Evolutionary conservation across 2,888 invertebrate species (phyloP).

Genomic region (Gymnocheta viridis): DNA sequence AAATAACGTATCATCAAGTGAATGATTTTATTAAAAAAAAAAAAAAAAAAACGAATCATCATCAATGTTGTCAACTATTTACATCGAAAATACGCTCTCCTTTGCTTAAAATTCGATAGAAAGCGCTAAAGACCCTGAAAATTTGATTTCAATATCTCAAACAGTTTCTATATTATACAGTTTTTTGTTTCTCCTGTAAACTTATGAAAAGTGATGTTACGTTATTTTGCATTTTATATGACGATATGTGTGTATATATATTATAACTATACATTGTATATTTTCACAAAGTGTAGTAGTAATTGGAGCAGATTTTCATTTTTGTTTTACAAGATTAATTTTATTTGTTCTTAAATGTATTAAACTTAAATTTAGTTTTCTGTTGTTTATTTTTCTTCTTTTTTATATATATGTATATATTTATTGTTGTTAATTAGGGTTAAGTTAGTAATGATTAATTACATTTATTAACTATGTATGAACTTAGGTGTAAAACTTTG

Average conservation of each 20-base stretch:
- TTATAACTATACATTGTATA: conserved; percentile 5
- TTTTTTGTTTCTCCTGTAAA: no score
- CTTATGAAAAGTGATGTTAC: no score
- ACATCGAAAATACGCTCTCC: no score
- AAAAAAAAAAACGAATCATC: no score
- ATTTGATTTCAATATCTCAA: no score
- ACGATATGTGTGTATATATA: neutral
- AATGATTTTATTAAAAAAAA: no score
- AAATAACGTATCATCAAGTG: no score
- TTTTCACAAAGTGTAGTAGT: neutral
- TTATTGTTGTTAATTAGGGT: conserved; percentile 1
- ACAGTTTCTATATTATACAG: no score
- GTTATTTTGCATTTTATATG: no score
- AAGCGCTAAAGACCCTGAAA: no score
- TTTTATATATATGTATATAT: conserved; percentile 20
- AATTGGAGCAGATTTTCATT: conserved; percentile 20
- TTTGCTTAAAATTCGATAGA: no score
- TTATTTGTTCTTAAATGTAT: conserved; percentile 7
- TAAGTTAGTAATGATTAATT: neutral
- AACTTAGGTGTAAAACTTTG: neutral
- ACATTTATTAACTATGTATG: neutral
- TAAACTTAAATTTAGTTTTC: neutral
- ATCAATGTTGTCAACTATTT: no score
- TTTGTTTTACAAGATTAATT: conserved; percentile 15
- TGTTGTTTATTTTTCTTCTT: neutral